phyloP scores from a whole-genome alignment of 2,113 vertebrate genomes.

The Etheostoma cragini region DNA sequence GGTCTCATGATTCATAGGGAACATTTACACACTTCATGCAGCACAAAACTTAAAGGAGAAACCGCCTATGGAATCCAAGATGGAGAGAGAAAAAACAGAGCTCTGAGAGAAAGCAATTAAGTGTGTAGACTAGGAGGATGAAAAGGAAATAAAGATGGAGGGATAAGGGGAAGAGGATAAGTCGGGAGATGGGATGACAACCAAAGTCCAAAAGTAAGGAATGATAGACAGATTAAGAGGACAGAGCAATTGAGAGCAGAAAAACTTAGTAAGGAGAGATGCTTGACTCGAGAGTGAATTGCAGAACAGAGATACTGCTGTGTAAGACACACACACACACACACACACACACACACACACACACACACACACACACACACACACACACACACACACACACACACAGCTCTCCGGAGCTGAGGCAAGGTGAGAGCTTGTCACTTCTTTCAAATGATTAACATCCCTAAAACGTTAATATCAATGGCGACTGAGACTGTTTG shows the following conservation, averaged over 20 bases:
- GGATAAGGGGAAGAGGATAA: not conserved
- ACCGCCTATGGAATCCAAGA: not conserved
- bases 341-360: constrained; percentile 10
- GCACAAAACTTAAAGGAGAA: constrained; percentile 1
- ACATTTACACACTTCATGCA: constrained; percentile 6
- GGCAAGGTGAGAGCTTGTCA: not conserved
- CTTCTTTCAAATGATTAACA: constrained; percentile 6
- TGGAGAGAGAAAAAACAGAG: not conserved
- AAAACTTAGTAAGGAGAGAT: not conserved
- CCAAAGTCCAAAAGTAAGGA: not conserved
- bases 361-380: not conserved
- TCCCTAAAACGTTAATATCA: not conserved
- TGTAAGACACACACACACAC: not conserved
- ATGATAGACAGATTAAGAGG: not conserved
- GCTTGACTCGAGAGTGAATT: not conserved
- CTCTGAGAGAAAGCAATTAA: not conserved
- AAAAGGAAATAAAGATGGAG: not conserved
- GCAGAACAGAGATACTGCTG: not conserved
- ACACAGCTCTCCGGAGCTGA: not conserved
- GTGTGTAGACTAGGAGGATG: not conserved
- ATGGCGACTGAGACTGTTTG: not conserved
- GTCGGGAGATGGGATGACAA: not conserved
- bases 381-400: constrained; percentile 61
- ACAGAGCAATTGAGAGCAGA: not conserved
- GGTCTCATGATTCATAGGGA: constrained; percentile 5